A percentile compares a stretch with the other conserved stretches of the same genome.
Evolutionary conservation across 2,797 vertebrate species (phyloP).

Genomic region (Pipistrellus pipistrellus): DNA sequence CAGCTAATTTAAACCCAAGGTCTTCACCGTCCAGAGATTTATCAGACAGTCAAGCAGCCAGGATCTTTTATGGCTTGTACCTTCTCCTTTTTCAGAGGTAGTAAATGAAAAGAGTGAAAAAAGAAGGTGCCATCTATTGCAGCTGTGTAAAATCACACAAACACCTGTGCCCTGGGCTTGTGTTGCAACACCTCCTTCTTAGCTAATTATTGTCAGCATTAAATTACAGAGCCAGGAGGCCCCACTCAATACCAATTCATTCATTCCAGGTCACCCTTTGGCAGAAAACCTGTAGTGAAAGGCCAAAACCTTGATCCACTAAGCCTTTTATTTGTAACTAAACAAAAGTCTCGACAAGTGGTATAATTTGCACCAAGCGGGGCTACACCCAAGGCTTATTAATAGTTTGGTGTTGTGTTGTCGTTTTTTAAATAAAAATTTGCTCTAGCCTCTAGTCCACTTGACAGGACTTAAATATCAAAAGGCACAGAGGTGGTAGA

Average conservation of each 20-base stretch:
- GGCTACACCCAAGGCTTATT: conserved; percentile 67
- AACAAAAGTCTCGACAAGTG: conserved; percentile 80
- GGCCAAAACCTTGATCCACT: conserved; percentile 68
- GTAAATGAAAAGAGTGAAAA: conserved; percentile 73
- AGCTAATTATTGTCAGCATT: conserved; percentile 78
- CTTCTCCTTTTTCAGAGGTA: conserved; percentile 63
- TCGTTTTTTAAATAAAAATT: conserved; percentile 67
- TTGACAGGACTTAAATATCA: conserved; percentile 73
- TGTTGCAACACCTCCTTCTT: conserved; percentile 44
- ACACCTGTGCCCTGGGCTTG: conserved; percentile 59
- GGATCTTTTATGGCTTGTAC: conserved; percentile 74
- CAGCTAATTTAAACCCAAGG: conserved; percentile 79
- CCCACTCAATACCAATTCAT: conserved; percentile 67
- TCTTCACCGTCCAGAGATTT: conserved; percentile 76
- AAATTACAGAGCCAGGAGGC: conserved; percentile 70
- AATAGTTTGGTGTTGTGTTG: conserved; percentile 41
- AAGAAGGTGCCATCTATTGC: conserved; percentile 48
- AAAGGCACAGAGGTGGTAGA: conserved; percentile 65
- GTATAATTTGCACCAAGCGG: conserved; percentile 81
- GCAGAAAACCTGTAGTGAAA: conserved; percentile 76
- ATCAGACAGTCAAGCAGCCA: conserved; percentile 74
- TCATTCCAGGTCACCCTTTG: conserved; percentile 69
- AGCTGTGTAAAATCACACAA: conserved; percentile 66
- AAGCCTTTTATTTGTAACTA: conserved; percentile 80
- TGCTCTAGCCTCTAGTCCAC: conserved; percentile 69